These are phyloP conservation scores for Scaptomyza montana DNA, from an alignment of 1,140 invertebrate species.

Conservation along the genomic window DNA sequence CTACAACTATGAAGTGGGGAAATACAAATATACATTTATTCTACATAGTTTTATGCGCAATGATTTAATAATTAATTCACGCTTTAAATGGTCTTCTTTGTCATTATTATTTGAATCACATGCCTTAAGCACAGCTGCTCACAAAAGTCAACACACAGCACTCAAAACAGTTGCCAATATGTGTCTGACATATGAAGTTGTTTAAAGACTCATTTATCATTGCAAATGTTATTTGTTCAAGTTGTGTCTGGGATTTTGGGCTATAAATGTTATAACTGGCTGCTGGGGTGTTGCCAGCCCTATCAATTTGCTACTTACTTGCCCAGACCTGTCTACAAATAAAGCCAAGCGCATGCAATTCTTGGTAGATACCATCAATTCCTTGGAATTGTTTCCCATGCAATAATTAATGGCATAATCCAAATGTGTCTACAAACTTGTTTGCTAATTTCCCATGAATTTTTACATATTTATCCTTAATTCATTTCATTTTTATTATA, in stretches of 20 bases:
- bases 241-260: conserved; percentile 6
- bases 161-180: conserved; percentile 26
- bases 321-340: neutral
- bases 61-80: neutral
- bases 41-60: conserved; percentile 10
- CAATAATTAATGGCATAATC: neutral
- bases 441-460: neutral
- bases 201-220: conserved; percentile 9
- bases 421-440: neutral
- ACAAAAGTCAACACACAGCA: conserved; percentile 1
- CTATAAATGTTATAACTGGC: neutral
- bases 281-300: too few species aligned
- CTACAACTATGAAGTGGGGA: neutral
- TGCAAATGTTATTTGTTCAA: conserved; percentile 4
- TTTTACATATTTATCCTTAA: neutral
- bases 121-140: conserved; percentile 3
- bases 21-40: neutral
- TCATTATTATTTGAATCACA: conserved; percentile 19
- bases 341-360: conserved; percentile 1
- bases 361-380: neutral
- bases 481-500: neutral
- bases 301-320: neutral
- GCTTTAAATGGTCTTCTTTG: neutral
- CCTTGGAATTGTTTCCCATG: neutral
- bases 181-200: conserved; percentile 10